Percentiles rank a stretch among this genome's conserved stretches.
phyloP scores from a whole-genome alignment of 2,113 vertebrate species.

The Xenopus borealis region DNA sequence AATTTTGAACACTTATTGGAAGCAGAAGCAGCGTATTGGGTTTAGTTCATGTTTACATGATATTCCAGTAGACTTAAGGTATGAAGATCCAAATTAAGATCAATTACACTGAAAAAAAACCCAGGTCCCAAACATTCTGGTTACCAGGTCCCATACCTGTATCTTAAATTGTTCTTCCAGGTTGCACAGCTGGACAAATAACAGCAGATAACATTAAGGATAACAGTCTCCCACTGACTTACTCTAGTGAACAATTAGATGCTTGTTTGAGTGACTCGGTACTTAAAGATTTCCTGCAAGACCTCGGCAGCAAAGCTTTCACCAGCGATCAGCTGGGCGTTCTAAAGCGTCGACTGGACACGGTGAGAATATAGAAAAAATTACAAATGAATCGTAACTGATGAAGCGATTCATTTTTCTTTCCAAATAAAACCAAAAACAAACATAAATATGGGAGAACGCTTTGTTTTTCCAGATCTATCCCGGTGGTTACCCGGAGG shows the following conservation, averaged over 20 bases:
- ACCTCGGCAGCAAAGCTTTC: slow-evolving; percentile 50
- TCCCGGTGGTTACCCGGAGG: slow-evolving; percentile 58
- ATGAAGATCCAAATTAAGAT: too few species aligned
- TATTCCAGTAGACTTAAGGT: too few species aligned
- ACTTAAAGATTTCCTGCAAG: slow-evolving; percentile 38
- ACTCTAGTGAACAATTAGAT: slow-evolving; percentile 24
- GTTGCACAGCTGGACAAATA: neutral
- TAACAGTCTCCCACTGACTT: slow-evolving; percentile 17
- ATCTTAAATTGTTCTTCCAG: slow-evolving; percentile 17
- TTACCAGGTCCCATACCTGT: too few species aligned
- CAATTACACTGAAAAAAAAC: too few species aligned
- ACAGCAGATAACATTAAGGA: rapidly evolving
- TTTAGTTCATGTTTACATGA: too few species aligned
- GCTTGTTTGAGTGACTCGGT: slow-evolving; percentile 48
- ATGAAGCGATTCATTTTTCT: too few species aligned
- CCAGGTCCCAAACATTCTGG: too few species aligned
- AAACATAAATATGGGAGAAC: too few species aligned
- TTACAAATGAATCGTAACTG: too few species aligned
- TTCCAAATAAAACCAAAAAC: too few species aligned
- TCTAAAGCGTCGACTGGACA: slow-evolving; percentile 54
- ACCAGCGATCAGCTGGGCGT: slow-evolving; percentile 50
- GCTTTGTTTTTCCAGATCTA: slow-evolving; percentile 48
- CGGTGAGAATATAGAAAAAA: slow-evolving; percentile 50
- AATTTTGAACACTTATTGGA: too few species aligned
- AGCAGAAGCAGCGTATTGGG: too few species aligned